Evolutionary conservation across 1,140 invertebrate genomes (phyloP).

Genomic region (Cyclargus thomasi): DNA sequence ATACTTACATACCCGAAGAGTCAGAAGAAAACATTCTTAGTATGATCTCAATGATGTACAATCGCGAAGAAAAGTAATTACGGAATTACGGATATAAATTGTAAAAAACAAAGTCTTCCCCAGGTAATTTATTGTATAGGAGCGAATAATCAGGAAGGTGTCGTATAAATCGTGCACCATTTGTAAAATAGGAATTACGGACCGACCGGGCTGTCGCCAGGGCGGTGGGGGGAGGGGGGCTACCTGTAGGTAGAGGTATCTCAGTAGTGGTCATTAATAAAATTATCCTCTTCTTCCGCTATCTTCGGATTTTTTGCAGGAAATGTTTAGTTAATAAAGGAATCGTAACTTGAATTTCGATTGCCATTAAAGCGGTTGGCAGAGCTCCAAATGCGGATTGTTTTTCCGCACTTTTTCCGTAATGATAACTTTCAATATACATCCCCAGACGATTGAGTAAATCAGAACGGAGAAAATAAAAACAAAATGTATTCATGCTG

Average conservation of each 20-base stretch:
- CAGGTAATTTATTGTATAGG: slow-evolving; percentile 64
- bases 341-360: no score
- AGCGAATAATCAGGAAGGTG: slow-evolving; percentile 66
- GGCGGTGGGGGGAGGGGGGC: slow-evolving; percentile 6
- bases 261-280: neutral
- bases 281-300: neutral
- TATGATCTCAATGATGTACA: slow-evolving; percentile 1
- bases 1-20: no score
- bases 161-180: slow-evolving; percentile 70
- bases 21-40: no score
- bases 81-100: slow-evolving; percentile 60
- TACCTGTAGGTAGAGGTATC: slow-evolving; percentile 9
- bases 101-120: slow-evolving; percentile 63
- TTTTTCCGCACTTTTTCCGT: no score
- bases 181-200: slow-evolving; percentile 72
- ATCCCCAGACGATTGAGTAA: no score
- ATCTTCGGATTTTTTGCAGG: neutral
- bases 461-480: no score
- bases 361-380: no score
- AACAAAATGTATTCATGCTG: no score
- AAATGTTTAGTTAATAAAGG: no score
- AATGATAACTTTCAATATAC: no score
- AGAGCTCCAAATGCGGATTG: no score
- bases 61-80: slow-evolving; percentile 33
- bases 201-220: slow-evolving; percentile 46